Conservation (phyloP, 2,113 vertebrate species). For the Pachycephala philippinensis region DNA sequence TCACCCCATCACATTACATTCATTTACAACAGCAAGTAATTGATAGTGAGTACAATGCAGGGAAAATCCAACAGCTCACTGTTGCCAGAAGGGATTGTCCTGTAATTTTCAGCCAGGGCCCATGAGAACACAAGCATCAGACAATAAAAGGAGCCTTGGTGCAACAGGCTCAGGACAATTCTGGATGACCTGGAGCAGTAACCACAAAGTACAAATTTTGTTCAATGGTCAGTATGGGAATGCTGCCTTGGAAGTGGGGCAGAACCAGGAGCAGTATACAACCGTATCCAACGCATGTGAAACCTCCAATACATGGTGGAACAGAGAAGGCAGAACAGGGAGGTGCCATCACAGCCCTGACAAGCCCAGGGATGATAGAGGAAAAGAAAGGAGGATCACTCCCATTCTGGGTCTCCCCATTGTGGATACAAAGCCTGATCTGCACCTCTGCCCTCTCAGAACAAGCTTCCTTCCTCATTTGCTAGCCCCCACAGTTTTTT, state of each 20-base stretch:
- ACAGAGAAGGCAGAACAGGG: neutral
- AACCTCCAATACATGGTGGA: neutral
- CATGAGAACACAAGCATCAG: neutral
- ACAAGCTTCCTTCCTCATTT: neutral
- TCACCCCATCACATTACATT: neutral
- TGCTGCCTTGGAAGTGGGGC: neutral
- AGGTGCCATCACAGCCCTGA: neutral
- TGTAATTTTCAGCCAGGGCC: neutral
- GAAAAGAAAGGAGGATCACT: neutral
- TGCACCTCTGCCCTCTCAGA: neutral
- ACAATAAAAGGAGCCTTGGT: neutral
- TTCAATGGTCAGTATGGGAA: neutral
- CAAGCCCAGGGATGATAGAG: neutral
- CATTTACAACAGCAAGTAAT: neutral
- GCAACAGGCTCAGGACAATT: neutral
- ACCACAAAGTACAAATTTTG: neutral
- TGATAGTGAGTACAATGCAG: fast-evolving
- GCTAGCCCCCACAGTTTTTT: fast-evolving
- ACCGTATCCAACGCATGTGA: fast-evolving
- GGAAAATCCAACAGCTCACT: neutral
- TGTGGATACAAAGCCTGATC: neutral
- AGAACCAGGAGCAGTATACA: neutral
- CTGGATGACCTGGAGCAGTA: neutral
- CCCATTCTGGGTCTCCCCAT: neutral
- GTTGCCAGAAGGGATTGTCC: neutral